Conservation (phyloP, 2,797 vertebrate genomes). For the Myotis myotis region DNA sequence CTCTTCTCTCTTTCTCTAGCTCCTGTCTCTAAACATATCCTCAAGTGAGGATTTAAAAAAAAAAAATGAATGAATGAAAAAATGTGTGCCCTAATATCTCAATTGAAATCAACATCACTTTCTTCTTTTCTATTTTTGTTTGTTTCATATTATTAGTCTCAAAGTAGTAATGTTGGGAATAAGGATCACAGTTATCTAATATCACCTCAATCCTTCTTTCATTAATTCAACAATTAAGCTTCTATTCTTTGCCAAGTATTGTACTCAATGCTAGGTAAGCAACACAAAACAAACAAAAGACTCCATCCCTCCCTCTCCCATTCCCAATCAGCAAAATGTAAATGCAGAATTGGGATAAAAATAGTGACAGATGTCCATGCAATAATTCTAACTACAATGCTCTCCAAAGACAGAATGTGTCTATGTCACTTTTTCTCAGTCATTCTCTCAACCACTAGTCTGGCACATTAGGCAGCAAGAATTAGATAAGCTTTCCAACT, state of each 20-base stretch:
- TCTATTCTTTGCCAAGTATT: background rate
- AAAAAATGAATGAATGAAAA: background rate
- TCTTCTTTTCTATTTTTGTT: background rate
- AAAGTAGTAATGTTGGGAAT: background rate
- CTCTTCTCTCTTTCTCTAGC: background rate
- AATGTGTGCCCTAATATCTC: background rate
- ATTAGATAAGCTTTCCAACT: background rate
- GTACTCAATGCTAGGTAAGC: background rate
- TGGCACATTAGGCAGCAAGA: background rate
- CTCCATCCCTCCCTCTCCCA: accelerated
- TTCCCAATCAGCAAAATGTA: background rate
- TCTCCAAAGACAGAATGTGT: background rate
- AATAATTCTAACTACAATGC: background rate
- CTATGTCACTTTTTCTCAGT: background rate
- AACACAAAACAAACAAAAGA: background rate
- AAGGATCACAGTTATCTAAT: background rate
- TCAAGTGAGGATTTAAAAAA: background rate
- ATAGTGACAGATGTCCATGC: background rate
- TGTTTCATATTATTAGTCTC: background rate
- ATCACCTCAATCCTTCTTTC: background rate
- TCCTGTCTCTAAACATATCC: background rate
- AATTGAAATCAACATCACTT: background rate
- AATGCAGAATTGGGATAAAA: background rate
- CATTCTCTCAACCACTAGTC: background rate
- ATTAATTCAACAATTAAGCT: background rate